These are phyloP conservation scores for Trypoxylon attenuatum DNA, from an alignment of 2,888 invertebrate genomes.

Conservation along the genomic window DNA sequence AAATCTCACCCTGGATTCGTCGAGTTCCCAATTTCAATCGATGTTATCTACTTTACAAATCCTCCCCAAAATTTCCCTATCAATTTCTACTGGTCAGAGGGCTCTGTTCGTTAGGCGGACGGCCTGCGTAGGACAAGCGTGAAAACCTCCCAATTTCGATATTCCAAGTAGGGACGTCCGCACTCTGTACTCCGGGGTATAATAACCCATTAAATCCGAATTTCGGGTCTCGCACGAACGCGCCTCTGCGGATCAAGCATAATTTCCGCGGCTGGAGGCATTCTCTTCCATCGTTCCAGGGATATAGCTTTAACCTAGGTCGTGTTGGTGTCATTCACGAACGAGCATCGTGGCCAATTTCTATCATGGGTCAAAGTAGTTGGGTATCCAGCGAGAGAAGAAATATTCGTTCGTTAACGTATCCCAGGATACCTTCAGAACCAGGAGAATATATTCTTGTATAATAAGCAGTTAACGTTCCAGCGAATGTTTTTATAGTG, in stretches of 20 bases:
- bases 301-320: not conserved
- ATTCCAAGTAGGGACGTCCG: not conserved
- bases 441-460: no score
- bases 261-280: not conserved
- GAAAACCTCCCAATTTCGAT: not conserved
- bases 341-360: not conserved
- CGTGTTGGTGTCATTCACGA: not conserved
- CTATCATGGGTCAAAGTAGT: no score
- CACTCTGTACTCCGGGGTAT: not conserved
- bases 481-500: no score
- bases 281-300: not conserved
- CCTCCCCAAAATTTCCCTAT: no score
- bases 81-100: no score
- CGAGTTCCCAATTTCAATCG: no score
- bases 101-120: no score
- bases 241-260: not conserved
- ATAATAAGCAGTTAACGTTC: no score
- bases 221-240: no score
- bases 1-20: no score
- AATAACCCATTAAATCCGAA: conserved; percentile 1
- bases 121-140: no score
- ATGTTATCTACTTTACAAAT: no score
- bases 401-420: not conserved
- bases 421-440: not conserved
- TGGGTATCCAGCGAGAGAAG: not conserved